Percentiles rank a stretch among this genome's conserved stretches.
Evolutionary conservation across 92 coral and sea anemone species (phyloP).

Genomic region (Muricea muricata): DNA sequence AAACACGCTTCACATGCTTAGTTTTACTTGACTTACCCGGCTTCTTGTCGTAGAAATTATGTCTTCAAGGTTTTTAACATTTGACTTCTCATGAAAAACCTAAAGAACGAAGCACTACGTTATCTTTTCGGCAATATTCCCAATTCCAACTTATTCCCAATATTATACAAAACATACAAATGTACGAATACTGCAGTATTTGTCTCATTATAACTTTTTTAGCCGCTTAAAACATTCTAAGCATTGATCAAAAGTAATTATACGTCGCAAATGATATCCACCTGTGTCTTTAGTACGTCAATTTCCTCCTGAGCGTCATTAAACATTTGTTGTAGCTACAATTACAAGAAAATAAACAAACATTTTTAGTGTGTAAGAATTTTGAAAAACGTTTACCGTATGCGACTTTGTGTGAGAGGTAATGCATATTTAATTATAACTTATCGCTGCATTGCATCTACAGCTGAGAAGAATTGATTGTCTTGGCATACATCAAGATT

Average conservation of each 20-base stretch:
- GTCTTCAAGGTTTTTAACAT: slow-evolving; percentile 79
- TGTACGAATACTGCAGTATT: too few relatives aligned
- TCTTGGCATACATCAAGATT: too few relatives aligned
- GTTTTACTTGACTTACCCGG: slow-evolving; percentile 59
- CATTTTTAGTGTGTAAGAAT: neutral
- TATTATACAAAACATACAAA: too few relatives aligned
- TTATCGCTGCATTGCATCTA: too few relatives aligned
- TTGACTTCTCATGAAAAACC: slow-evolving; percentile 91
- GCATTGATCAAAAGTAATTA: neutral
- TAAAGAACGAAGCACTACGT: slow-evolving; percentile 2
- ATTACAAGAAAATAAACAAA: neutral
- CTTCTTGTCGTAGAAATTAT: slow-evolving; percentile 85
- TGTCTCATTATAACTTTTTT: too few relatives aligned
- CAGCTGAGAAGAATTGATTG: too few relatives aligned
- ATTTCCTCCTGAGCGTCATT: slow-evolving; percentile 89
- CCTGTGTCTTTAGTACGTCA: slow-evolving; percentile 81
- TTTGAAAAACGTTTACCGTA: too few relatives aligned
- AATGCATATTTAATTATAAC: neutral
- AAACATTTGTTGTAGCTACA: slow-evolving; percentile 79
- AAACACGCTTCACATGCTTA: too few relatives aligned
- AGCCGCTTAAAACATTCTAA: too few relatives aligned
- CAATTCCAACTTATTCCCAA: too few relatives aligned
- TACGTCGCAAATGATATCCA: slow-evolving; percentile 18
- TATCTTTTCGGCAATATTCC: too few relatives aligned
- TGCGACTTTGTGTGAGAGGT: neutral